These are phyloP conservation scores for Melipona quadrifasciata DNA, from an alignment of 1,140 invertebrate species.

Conservation along the genomic window DNA sequence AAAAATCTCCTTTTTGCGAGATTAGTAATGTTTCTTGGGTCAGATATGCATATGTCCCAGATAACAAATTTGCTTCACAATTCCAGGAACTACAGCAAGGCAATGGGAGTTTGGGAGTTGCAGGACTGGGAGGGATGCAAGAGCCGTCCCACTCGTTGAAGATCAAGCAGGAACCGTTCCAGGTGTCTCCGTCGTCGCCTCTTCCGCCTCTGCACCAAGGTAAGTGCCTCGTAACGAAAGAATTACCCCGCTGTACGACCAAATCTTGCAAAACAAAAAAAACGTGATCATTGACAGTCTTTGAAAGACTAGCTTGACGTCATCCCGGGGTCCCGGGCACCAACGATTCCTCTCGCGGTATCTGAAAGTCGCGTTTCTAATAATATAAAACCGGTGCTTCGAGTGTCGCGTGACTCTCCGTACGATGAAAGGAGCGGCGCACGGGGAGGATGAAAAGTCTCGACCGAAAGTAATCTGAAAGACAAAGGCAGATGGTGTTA, in stretches of 20 bases:
- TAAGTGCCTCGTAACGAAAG: constrained; percentile 36
- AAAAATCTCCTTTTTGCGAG: too few species aligned
- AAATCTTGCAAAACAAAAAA: not conserved
- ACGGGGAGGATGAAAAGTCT: not conserved
- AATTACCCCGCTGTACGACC: not conserved
- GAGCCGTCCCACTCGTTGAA: constrained; percentile 71
- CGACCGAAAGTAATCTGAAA: not conserved
- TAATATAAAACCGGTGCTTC: constrained; percentile 67
- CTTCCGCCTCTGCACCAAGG: constrained; percentile 76
- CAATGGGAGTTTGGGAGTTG: constrained; percentile 65
- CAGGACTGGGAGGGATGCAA: constrained; percentile 66
- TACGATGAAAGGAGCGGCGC: not conserved
- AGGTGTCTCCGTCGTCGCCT: constrained; percentile 70
- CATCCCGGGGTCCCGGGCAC: constrained; percentile 18
- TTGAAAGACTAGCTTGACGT: constrained; percentile 29
- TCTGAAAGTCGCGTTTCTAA: constrained; percentile 69
- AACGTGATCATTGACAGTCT: too few species aligned
- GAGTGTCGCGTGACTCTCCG: constrained; percentile 17
- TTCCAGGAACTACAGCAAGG: constrained; percentile 75
- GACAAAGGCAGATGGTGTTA: constrained; percentile 6
- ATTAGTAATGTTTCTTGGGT: not conserved
- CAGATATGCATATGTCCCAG: too few species aligned
- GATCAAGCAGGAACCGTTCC: constrained; percentile 77
- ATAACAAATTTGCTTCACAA: not conserved
- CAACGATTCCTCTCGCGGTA: constrained; percentile 16